A percentile compares a stretch with the other conserved stretches of the same genome.
Evolutionary conservation across 1,140 invertebrate species (phyloP).

Genomic region (Piezodorus guildinii): DNA sequence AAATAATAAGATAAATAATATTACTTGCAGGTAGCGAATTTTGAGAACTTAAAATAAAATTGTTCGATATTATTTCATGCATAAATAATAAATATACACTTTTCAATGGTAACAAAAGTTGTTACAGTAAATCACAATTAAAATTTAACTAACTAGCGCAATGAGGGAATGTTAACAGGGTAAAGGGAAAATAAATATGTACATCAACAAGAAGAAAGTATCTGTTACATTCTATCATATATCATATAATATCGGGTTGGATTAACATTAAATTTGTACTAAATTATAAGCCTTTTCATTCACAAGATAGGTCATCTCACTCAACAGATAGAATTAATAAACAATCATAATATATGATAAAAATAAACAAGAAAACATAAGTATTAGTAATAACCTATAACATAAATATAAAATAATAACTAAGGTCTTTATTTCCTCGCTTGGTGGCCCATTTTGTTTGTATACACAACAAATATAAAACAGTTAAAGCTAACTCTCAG

Average conservation of each 20-base stretch:
- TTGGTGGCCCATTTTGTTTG: not conserved
- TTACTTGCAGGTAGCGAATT: not conserved
- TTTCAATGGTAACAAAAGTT: slow-evolving; percentile 7
- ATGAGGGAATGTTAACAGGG: slow-evolving; percentile 12
- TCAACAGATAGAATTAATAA: not conserved
- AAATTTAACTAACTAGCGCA: not conserved
- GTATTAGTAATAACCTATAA: not conserved
- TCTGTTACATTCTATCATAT: not conserved
- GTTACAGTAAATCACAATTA: slow-evolving; percentile 14
- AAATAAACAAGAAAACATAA: not conserved
- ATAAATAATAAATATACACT: slow-evolving; percentile 1
- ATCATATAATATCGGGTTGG: not conserved
- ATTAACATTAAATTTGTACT: slow-evolving; percentile 11
- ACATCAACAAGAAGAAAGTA: not conserved
- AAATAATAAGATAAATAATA: not conserved
- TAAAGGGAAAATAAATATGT: not conserved
- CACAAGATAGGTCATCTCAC: not conserved
- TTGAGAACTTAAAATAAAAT: not conserved
- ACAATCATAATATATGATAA: not conserved
- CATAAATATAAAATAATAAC: slow-evolving; percentile 2
- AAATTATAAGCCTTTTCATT: slow-evolving; percentile 3
- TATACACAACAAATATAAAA: slow-evolving; percentile 13
- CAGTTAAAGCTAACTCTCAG: slow-evolving; percentile 13
- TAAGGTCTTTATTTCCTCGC: slow-evolving; percentile 4
- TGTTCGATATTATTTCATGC: not conserved